A percentile compares a stretch with the other conserved stretches of the same genome.
Evolutionary conservation across 2,113 vertebrate species (phyloP).

Genomic region (Nannospalax galili): DNA sequence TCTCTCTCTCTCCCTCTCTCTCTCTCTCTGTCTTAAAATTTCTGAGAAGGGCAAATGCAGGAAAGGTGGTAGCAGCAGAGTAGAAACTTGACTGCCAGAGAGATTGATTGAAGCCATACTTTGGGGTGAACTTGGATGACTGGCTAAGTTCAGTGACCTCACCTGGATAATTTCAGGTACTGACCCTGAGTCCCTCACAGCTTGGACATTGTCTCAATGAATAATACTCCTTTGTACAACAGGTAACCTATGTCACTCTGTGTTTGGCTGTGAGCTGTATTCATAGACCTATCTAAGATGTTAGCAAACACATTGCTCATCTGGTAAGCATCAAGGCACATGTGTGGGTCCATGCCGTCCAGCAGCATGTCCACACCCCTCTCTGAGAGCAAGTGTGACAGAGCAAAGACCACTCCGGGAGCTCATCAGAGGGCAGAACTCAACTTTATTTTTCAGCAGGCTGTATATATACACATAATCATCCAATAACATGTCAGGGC

Average conservation of each 20-base stretch:
- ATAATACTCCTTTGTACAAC: neutral
- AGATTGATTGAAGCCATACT: neutral
- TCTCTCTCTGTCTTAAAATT: slow-evolving; percentile 3
- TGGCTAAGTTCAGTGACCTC: neutral
- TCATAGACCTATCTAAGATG: slow-evolving; percentile 37
- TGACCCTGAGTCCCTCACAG: neutral
- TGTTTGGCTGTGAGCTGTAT: slow-evolving; percentile 62
- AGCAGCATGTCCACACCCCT: no score
- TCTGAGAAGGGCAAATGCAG: neutral
- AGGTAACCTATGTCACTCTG: slow-evolving; percentile 67
- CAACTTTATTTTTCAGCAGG: no score
- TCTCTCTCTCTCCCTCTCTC: neutral
- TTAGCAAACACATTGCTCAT: neutral
- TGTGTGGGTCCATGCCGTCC: no score
- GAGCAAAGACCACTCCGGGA: no score
- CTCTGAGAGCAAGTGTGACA: no score
- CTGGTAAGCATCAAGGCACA: neutral
- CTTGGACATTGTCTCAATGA: slow-evolving; percentile 52
- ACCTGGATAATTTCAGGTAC: neutral
- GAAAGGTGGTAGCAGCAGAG: neutral
- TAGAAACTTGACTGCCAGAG: neutral
- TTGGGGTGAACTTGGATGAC: neutral
- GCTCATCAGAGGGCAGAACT: no score
- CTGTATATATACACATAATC: no score
- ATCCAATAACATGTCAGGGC: no score